Conservation (phyloP, 2,888 invertebrate species). For the Drosophila flavopinicola region DNA sequence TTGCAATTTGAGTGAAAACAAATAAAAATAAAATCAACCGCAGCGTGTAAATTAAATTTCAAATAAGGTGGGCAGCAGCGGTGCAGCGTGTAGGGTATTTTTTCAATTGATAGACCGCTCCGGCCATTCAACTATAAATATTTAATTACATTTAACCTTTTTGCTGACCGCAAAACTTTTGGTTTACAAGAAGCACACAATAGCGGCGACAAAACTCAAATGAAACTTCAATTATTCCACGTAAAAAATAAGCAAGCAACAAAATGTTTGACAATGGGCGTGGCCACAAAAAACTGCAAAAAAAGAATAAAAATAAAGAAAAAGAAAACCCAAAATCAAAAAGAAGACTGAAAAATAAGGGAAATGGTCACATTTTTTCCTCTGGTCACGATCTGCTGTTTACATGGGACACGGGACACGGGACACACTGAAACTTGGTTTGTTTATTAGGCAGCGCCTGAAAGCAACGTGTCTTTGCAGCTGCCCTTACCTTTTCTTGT, state of each 20-base stretch:
- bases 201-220: slow-evolving; percentile 53
- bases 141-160: slow-evolving; percentile 76
- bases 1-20: slow-evolving; percentile 70
- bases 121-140: slow-evolving; percentile 63
- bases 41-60: slow-evolving; percentile 63
- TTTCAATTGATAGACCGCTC: slow-evolving; percentile 65
- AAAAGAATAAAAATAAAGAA: slow-evolving; percentile 26
- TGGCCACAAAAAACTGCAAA: slow-evolving; percentile 5
- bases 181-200: slow-evolving; percentile 17
- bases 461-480: slow-evolving; percentile 56
- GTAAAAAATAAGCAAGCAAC: slow-evolving; percentile 67
- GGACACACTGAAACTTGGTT: slow-evolving; percentile 26
- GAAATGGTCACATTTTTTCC: slow-evolving; percentile 16
- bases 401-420: slow-evolving; percentile 50
- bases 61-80: slow-evolving; percentile 1
- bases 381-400: slow-evolving; percentile 74
- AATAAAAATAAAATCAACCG: slow-evolving; percentile 59
- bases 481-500: slow-evolving; percentile 21
- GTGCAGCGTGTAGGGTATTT: slow-evolving; percentile 45
- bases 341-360: slow-evolving; percentile 9
- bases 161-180: slow-evolving; percentile 55
- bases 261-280: slow-evolving; percentile 39
- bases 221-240: slow-evolving; percentile 80
- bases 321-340: slow-evolving; percentile 9
- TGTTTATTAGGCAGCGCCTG: slow-evolving; percentile 41